A percentile compares a stretch with the other conserved stretches of the same genome.
Evolutionary conservation across 2,888 invertebrate species (phyloP).

Genomic region (Caenorhabditis doughertyi): DNA sequence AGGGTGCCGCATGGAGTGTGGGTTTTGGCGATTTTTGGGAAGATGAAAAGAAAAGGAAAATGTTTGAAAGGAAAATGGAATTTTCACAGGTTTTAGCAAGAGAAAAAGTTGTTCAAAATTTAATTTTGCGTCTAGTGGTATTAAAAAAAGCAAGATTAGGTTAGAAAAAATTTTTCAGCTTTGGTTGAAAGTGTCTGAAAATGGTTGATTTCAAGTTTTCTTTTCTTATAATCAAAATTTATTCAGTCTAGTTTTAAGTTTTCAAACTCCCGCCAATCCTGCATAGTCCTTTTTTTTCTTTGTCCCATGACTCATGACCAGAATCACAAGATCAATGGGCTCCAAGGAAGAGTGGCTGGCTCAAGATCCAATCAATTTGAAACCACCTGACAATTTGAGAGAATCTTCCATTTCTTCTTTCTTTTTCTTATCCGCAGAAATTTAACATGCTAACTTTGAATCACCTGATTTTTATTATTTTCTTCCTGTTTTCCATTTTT

Average conservation of each 20-base stretch:
- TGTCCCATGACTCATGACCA: constrained; percentile 15
- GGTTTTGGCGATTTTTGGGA: background rate
- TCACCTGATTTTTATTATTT: background rate
- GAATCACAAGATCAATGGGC: constrained; percentile 6
- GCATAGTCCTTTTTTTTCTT: no score
- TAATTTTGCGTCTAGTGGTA: background rate
- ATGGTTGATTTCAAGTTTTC: background rate
- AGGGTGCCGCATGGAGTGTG: constrained; percentile 8
- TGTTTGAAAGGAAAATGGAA: background rate
- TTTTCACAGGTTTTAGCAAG: background rate
- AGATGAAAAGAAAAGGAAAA: background rate
- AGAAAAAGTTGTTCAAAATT: background rate
- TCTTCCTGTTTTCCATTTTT: constrained; percentile 6
- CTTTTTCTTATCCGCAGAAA: background rate
- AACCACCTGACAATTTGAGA: constrained; percentile 10
- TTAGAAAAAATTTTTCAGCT: background rate
- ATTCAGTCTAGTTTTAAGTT: no score
- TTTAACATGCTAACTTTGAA: constrained; percentile 3
- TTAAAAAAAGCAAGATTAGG: background rate
- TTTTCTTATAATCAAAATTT: no score
- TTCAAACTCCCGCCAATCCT: no score
- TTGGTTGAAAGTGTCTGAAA: background rate
- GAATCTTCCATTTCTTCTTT: background rate
- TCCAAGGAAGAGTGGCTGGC: background rate
- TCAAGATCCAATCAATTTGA: background rate